Evolutionary conservation across 2,113 vertebrate genomes (phyloP).

Genomic region (Paradoxurus hermaphroditus): DNA sequence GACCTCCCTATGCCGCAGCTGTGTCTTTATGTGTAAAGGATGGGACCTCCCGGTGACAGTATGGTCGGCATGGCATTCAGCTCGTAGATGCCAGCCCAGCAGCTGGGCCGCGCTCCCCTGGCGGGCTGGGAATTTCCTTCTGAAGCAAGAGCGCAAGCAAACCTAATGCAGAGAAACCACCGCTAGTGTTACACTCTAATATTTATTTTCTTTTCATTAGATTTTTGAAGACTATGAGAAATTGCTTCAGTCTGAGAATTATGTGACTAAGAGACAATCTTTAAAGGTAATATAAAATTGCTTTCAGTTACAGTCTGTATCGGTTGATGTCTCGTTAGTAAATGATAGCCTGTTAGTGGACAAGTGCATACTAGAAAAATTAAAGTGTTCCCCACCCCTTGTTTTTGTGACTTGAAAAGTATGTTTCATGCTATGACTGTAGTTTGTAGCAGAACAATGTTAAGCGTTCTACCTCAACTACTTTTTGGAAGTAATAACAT

Average conservation of each 20-base stretch:
- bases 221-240: conserved; percentile 98
- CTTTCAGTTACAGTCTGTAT: not conserved
- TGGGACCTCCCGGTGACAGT: not conserved
- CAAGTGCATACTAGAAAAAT: not conserved
- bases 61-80: not conserved
- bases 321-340: not conserved
- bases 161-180: not conserved
- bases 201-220: conserved; percentile 80
- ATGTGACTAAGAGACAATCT: conserved; percentile 98
- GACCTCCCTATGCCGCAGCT: not conserved
- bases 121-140: not conserved
- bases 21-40: not conserved
- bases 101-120: rapidly evolving
- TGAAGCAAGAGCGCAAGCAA: not conserved
- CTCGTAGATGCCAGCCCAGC: too few species aligned
- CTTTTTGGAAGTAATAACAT: conserved; percentile 1
- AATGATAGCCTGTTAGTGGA: not conserved
- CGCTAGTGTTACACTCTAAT: not conserved
- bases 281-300: conserved; percentile 90
- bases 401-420: not conserved
- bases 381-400: not conserved
- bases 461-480: not conserved
- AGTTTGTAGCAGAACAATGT: not conserved
- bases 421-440: not conserved
- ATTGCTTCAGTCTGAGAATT: conserved; percentile 97